These are phyloP conservation scores for Podocnemis expansa DNA, from an alignment of 2,113 vertebrate genomes.

Conservation along the genomic window DNA sequence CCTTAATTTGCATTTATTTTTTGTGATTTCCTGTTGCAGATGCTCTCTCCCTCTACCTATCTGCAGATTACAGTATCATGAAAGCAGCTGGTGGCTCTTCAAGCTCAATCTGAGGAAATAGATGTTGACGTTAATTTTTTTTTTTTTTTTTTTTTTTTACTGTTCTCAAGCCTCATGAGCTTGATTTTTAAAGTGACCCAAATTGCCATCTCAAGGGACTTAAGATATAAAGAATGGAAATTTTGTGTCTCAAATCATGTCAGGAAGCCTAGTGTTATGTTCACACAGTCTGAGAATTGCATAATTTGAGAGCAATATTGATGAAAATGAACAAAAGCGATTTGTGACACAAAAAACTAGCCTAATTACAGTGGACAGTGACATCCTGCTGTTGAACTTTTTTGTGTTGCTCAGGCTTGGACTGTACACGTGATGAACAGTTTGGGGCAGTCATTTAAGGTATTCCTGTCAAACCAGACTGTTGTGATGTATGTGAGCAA, in stretches of 20 bases:
- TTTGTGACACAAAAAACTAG: not conserved
- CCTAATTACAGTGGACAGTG: not conserved
- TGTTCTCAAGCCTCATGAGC: not conserved
- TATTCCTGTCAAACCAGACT: not conserved
- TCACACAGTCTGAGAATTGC: not conserved
- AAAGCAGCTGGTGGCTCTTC: not conserved
- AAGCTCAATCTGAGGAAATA: not conserved
- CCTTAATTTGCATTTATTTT: not conserved
- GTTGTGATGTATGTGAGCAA: not conserved
- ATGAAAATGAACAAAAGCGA: not conserved
- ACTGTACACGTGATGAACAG: not conserved
- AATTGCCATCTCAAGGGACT: not conserved
- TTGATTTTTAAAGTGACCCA: not conserved
- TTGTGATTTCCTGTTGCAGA: not conserved
- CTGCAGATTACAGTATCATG: not conserved
- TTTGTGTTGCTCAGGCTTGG: not conserved
- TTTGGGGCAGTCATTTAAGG: not conserved
- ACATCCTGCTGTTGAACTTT: rapidly evolving
- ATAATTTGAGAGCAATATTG: rapidly evolving
- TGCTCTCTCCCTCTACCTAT: not conserved
- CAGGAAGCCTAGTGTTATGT: not conserved
- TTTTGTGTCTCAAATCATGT: not conserved
- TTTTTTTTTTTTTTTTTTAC: not conserved
- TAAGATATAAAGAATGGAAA: not conserved
- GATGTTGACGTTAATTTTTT: not conserved